Evolutionary conservation across 1,140 invertebrate species (phyloP).

Genomic region (Ceratina calcarata): DNA sequence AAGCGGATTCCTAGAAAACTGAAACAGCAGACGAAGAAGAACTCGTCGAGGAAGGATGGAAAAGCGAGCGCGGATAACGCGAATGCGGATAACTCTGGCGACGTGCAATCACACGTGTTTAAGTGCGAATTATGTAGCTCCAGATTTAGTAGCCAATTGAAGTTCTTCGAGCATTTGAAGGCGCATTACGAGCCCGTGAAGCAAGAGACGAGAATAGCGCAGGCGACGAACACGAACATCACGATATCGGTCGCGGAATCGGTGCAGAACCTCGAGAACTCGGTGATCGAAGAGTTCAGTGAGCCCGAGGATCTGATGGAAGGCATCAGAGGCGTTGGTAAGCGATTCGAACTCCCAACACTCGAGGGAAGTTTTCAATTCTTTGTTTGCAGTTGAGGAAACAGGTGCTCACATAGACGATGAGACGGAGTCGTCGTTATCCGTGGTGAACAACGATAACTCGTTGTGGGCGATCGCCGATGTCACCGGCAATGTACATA

Average conservation of each 20-base stretch:
- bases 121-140: slow-evolving; percentile 86
- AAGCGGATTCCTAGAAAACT: slow-evolving; percentile 82
- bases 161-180: slow-evolving; percentile 91
- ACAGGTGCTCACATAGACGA: slow-evolving; percentile 78
- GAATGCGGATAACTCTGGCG: background rate
- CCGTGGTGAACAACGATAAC: slow-evolving; percentile 65
- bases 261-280: slow-evolving; percentile 68
- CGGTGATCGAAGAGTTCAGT: slow-evolving; percentile 85
- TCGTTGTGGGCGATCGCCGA: slow-evolving; percentile 73
- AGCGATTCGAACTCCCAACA: slow-evolving; percentile 19
- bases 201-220: slow-evolving; percentile 76
- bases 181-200: slow-evolving; percentile 87
- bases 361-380: background rate
- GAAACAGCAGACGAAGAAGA: slow-evolving; percentile 77
- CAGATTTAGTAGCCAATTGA: slow-evolving; percentile 85
- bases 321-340: slow-evolving; percentile 86
- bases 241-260: slow-evolving; percentile 69
- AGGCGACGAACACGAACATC: slow-evolving; percentile 72
- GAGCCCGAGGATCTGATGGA: slow-evolving; percentile 92
- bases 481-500: slow-evolving; percentile 74
- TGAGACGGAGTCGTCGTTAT: slow-evolving; percentile 72
- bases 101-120: slow-evolving; percentile 74
- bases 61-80: slow-evolving; percentile 49
- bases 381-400: slow-evolving; percentile 72
- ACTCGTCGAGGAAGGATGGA: slow-evolving; percentile 62